phyloP scores from a whole-genome alignment of 2,888 invertebrate species.

The Dione juno region DNA sequence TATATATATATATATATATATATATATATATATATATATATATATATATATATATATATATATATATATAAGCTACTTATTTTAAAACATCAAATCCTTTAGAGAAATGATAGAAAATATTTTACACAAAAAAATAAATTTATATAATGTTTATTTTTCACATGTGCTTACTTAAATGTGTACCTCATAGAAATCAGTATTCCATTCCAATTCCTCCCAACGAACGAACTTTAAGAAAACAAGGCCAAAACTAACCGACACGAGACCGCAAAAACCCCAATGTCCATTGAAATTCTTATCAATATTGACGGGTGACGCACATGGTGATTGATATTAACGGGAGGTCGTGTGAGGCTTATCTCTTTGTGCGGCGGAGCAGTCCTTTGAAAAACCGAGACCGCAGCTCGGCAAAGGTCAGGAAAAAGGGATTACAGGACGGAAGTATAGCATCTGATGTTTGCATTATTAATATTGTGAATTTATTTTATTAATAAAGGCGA shows the following conservation, averaged over 20 bases:
- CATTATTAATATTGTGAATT: slow-evolving; percentile 8
- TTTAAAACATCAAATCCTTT: no score
- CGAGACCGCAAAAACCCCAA: slow-evolving; percentile 31
- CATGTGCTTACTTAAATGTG: neutral
- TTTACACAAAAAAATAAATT: no score
- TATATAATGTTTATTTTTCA: no score
- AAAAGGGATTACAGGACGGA: slow-evolving; percentile 38
- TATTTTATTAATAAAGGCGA: neutral
- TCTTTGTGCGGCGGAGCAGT: slow-evolving; percentile 59
- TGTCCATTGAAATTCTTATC: slow-evolving; percentile 71
- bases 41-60: no score
- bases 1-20: no score
- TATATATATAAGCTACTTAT: no score
- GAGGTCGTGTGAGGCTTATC: slow-evolving; percentile 62
- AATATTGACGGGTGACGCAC: slow-evolving; percentile 59
- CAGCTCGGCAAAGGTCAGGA: slow-evolving; percentile 29
- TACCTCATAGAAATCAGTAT: neutral
- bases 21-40: no score
- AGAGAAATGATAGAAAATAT: no score
- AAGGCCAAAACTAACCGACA: slow-evolving; percentile 16
- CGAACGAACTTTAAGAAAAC: slow-evolving; percentile 13
- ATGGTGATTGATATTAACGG: slow-evolving; percentile 78
- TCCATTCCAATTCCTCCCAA: neutral
- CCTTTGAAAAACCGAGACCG: slow-evolving; percentile 50
- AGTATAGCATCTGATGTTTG: neutral